Evolutionary conservation across 2,888 invertebrate species (phyloP), one percentile per base, ranked within the genome.

Genomic region (Troglohyphantes excavatus): DNA sequence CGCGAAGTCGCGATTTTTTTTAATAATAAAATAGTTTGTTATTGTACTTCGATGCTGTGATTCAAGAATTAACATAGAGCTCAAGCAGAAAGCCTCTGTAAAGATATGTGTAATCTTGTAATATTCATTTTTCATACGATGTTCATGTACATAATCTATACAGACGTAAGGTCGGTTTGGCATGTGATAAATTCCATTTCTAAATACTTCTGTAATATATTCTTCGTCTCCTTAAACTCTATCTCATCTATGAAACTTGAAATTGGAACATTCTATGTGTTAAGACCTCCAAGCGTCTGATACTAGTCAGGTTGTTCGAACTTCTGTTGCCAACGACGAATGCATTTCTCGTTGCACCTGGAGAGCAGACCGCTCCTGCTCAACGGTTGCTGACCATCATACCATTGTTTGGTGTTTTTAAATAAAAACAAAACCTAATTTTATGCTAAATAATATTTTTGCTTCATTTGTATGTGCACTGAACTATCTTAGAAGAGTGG

Each of bases 101-200:
- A 88, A 88, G 81, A 86, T 82, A 78, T 78, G 70, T 90, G 79
- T 90, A 75, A 85, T 81, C 84, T 84, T 90, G 85, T 90, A 85
- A 90, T 75, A 90, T 81, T 85, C 85, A 90, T 79, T 90, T 39
- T 90, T 90, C 81, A 85, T 85, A 79, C 78, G 33, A 70, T 85
- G 79, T 90, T 90, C 85, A 81, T 90, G 90, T 90, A 90, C 59
- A 90, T 90, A 90, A 73, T 65, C 79, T 78, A 78, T 90, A 76
- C 88, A 68, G 82, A 59, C 76, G 39, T 39, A 39, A 39, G 3
- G 88, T 76, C 89, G 67, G 65, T 85, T 88, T 78, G 85, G 90
- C 90, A 90, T 90, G 90, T 90, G 90, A 90, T 90, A 90, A 90
- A 90, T 65, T 90, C 70, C 90, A 81, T 90, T 85, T 90, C 79